Evolutionary conservation across 2,113 vertebrate genomes (phyloP).

Genomic region (Trachemys scripta): DNA sequence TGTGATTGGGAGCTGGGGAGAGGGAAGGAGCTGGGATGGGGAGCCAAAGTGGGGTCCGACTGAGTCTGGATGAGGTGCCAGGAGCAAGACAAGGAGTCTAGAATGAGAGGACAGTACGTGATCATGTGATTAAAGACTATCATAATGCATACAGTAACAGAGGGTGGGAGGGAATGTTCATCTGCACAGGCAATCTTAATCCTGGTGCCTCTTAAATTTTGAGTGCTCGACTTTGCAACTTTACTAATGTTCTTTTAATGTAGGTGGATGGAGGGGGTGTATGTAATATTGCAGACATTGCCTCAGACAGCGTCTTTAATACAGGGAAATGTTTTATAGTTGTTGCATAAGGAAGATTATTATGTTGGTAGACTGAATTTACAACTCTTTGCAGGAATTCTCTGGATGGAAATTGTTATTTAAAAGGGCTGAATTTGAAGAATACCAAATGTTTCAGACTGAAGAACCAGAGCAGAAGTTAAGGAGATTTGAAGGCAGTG

Average conservation of each 20-base stretch:
- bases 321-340: not conserved
- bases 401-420: not conserved
- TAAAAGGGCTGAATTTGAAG: not conserved
- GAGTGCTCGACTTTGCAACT: not conserved
- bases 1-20: not conserved
- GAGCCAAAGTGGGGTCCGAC: not conserved
- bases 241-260: not conserved
- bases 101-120: not conserved
- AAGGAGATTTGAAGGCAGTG: not conserved
- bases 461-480: not conserved
- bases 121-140: not conserved
- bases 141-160: not conserved
- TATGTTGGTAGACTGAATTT: not conserved
- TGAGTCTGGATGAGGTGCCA: not conserved
- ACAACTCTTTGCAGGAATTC: not conserved
- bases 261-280: not conserved
- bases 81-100: not conserved
- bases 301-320: not conserved
- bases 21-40: not conserved
- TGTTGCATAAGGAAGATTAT: not conserved
- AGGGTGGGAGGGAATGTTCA: not conserved
- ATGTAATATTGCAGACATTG: not conserved
- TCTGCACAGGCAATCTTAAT: not conserved
- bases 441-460: not conserved
- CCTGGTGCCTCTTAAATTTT: not conserved